phyloP scores from a whole-genome alignment of 2,797 vertebrate species.

The Pseudochromis fuscus region DNA sequence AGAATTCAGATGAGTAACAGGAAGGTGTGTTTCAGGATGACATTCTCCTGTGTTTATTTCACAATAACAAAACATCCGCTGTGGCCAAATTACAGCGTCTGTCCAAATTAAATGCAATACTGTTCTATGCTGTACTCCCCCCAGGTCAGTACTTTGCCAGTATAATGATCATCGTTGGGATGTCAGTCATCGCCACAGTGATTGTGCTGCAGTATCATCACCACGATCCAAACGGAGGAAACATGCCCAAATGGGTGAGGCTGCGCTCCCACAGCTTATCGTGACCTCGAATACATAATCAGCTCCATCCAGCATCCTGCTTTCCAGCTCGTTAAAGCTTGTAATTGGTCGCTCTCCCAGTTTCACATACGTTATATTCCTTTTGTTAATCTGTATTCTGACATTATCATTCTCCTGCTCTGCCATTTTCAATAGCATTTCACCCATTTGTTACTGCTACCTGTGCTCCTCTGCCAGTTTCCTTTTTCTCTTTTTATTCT shows the following conservation, averaged over 20 bases:
- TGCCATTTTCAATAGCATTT: conserved; percentile 18
- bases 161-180: conserved; percentile 89
- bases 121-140: conserved; percentile 25
- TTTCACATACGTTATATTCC: conserved; percentile 4
- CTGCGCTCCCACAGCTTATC: conserved; percentile 17
- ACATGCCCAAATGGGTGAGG: conserved; percentile 89
- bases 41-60: no score
- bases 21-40: no score
- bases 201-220: conserved; percentile 89
- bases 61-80: not conserved
- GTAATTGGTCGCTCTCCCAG: not conserved
- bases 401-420: conserved; percentile 7
- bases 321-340: conserved; percentile 6
- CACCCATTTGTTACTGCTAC: conserved; percentile 36
- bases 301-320: not conserved
- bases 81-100: not conserved
- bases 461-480: conserved; percentile 41
- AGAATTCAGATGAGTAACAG: no score
- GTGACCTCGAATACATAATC: not conserved
- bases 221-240: conserved; percentile 86
- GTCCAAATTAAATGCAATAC: not conserved
- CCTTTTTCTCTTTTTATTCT: conserved; percentile 35
- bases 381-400: conserved; percentile 33
- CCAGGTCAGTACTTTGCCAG: conserved; percentile 90
- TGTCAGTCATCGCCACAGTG: conserved; percentile 88